Evolutionary conservation across 2,888 invertebrate genomes (phyloP).

Genomic region (Eurytoma adleriae): DNA sequence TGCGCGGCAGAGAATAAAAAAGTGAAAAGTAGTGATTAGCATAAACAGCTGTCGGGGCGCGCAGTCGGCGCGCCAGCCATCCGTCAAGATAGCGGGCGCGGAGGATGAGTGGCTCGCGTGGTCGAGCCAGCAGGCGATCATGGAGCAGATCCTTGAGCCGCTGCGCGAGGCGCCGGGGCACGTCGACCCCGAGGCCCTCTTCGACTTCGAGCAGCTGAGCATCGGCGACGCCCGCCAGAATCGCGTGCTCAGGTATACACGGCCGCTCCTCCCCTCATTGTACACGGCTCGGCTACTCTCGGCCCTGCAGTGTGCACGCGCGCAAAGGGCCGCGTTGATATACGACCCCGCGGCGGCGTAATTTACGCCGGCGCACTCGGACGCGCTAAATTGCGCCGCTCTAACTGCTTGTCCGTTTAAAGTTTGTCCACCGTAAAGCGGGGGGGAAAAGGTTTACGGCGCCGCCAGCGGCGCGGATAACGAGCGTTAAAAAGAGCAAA

Average conservation of each 20-base stretch:
- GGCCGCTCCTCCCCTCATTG: not conserved
- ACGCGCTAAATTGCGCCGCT: not conserved
- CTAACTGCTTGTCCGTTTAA: no score
- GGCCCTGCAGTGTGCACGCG: no score
- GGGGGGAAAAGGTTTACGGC: not conserved
- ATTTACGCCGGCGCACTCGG: not conserved
- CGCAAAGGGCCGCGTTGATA: not conserved
- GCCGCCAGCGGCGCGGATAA: not conserved
- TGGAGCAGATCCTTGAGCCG: constrained; percentile 66
- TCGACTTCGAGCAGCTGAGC: constrained; percentile 61
- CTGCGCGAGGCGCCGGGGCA: constrained; percentile 61
- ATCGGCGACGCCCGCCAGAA: constrained; percentile 63
- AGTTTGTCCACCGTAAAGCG: no score
- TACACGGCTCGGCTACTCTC: not conserved
- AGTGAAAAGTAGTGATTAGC: no score
- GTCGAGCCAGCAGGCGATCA: constrained; percentile 53
- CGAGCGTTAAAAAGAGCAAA: not conserved
- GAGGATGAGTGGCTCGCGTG: constrained; percentile 29
- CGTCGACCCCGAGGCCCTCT: constrained; percentile 60
- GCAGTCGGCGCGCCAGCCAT: not conserved
- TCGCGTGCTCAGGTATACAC: constrained; percentile 69
- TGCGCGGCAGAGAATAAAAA: no score
- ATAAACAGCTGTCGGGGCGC: not conserved
- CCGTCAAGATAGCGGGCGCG: not conserved
- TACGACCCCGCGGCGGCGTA: not conserved